A percentile compares a stretch with the other conserved stretches of the same genome.
Evolutionary conservation across 1,140 invertebrate genomes (phyloP).

Genomic region (Drosophila oshimai): DNA sequence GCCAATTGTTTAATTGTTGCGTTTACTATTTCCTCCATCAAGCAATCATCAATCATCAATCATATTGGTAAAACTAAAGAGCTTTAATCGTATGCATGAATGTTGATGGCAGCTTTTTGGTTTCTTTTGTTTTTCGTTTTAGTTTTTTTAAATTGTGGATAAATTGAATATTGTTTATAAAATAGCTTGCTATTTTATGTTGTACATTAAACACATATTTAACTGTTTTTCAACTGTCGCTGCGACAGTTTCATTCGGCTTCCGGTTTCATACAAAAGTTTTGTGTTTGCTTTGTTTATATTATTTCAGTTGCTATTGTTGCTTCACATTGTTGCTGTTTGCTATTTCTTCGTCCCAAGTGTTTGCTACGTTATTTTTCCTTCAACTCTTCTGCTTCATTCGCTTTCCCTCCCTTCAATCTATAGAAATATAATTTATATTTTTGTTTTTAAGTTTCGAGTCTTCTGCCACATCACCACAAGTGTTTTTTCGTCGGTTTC

Average conservation of each 20-base stretch:
- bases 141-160: conserved; percentile 23
- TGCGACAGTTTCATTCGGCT: conserved; percentile 27
- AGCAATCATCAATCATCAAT: conserved; percentile 36
- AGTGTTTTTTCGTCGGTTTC: conserved; percentile 18
- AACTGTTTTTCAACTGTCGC: conserved; percentile 42
- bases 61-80: conserved; percentile 31
- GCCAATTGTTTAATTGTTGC: conserved; percentile 55
- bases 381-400: conserved; percentile 12
- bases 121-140: conserved; percentile 12
- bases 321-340: conserved; percentile 60
- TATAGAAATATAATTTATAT: conserved; percentile 73
- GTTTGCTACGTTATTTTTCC: conserved; percentile 62
- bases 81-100: conserved; percentile 27
- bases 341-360: conserved; percentile 48
- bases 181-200: conserved; percentile 61
- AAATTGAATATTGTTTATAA: conserved; percentile 63
- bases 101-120: conserved; percentile 71
- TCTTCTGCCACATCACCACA: conserved; percentile 68
- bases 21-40: conserved; percentile 19
- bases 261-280: conserved; percentile 56
- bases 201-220: conserved; percentile 61
- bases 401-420: conserved; percentile 29
- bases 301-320: conserved; percentile 63
- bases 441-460: conserved; percentile 53
- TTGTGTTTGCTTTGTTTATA: conserved; percentile 22